Evolutionary conservation across 2,113 vertebrate species (phyloP), one percentile per base, ranked within the genome.

Genomic region (Melanerpes aurifrons): DNA sequence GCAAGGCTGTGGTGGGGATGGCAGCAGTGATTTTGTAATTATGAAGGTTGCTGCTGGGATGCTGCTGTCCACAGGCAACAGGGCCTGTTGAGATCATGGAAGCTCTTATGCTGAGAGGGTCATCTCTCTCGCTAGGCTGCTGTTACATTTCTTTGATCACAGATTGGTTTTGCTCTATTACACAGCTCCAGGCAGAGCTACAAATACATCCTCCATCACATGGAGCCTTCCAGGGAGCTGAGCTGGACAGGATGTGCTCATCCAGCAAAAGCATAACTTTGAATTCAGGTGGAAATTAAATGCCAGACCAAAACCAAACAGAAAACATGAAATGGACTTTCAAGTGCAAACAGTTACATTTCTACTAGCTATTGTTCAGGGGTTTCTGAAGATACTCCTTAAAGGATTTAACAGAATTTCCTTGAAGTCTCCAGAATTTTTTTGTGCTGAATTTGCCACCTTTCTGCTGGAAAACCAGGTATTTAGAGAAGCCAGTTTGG

Each of bases 141-240:
- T 73, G 28, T 28, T 71, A 8, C 3, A 4, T 78, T 82, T 64
- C 54, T 57, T 26, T 20, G 28, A 37, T 58, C 67, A 70, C 2
- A 54, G 48, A 28, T 53, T 63, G 53, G 37, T 1, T 94, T 94
- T 86, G 91, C 69, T 84, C 91, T 80, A 1, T 57, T 92, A 48
- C 79, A 48, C 94, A 73, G 86, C 94, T 94, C 14, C 14, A 6
- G 83, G 93, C 91, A 86, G 69, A 75, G 91, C 83, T 82, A 25
- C 48, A 84, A 68, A 78, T 81, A 22, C 50, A 56, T 21, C 77
- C 53, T 73, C n/a, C 53, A 15, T 81, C 77, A 62, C 81, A 86
- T 54, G 64, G 76, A 92, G 88, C 86, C 64, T 80, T 82, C 10
- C 62, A 43, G 90, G 81, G 67, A 91, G 82, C 90, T 66, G 67